Evolutionary conservation across 2,113 vertebrate genomes (phyloP), one percentile per base, ranked within the genome.

Genomic region (Naja naja): DNA sequence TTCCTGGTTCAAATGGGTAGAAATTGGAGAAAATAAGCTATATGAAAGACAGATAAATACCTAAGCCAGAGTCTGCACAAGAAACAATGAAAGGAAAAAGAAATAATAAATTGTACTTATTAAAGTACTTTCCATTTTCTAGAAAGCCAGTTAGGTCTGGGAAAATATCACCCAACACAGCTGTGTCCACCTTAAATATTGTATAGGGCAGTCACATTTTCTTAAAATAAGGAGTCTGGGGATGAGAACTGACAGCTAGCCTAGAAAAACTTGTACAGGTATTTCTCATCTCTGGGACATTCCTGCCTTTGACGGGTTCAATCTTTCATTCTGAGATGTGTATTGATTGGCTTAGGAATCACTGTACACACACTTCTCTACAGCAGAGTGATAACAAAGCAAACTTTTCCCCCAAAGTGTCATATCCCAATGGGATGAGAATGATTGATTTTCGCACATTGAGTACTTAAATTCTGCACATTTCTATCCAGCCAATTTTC

Each of bases 401-500:
- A 95, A 97, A 97, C 92, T 97, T 96, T 85, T 27, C 90, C 90
- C 92, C 97, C 96, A 91, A 93, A 20, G 64, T 88, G 55, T 90
- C 89, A 3, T 25, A 94, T 96, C 96, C 96, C 95, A 92, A 34
- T 94, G 95, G 96, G 18, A 93, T 93, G 74, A 94, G 89, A 93
- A 95, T 92, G 95, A 98, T 98, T 96, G 96, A 96, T 97, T 97
- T 97, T 97, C 93, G 89, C 94, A 91, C 22, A 0, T 95, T 93
- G 12, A 55, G 94, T 95, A 96, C 96, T 96, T 95, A 95, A 94
- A 95, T 95, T 95, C 60, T 93, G 96, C 97, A 96, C 97, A 95
- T 97, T 96, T 97, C 97, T 97, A 97, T 97, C 95, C 96, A 95
- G 96, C 94, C 97, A 94, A 97, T 97, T 97, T 97, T 97, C 96